Evolutionary conservation across 92 coral and sea anemone genomes (phyloP).

Genomic region (Phymanthus crucifer): DNA sequence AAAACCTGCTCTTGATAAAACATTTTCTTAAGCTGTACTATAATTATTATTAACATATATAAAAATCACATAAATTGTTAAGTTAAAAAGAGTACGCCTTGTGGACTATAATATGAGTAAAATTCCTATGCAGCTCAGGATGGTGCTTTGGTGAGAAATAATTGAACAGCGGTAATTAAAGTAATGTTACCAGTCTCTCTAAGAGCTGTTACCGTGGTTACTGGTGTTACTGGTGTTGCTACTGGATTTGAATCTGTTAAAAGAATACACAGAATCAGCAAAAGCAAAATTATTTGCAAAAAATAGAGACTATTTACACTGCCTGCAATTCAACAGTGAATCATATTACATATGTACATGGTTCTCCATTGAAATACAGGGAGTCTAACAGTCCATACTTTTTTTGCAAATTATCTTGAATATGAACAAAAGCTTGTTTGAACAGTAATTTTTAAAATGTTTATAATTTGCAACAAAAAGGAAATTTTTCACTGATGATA

Average conservation of each 20-base stretch:
- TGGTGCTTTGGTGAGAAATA: neutral
- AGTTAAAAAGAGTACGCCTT: conserved; percentile 7
- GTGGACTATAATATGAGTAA: conserved; percentile 3
- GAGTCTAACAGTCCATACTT: too few relatives aligned
- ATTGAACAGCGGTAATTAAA: neutral
- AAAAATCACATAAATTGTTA: neutral
- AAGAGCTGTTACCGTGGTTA: neutral
- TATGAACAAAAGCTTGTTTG: too few relatives aligned
- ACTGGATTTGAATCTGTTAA: neutral
- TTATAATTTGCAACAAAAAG: too few relatives aligned
- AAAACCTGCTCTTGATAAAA: neutral
- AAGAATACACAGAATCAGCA: neutral
- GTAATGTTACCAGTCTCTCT: neutral
- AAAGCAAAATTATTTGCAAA: neutral
- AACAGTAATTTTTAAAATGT: too few relatives aligned
- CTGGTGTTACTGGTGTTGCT: neutral
- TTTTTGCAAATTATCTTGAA: too few relatives aligned
- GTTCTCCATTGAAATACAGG: too few relatives aligned
- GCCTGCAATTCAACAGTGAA: too few relatives aligned
- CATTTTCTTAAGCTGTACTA: neutral
- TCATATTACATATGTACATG: too few relatives aligned
- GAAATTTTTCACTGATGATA: too few relatives aligned
- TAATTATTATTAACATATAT: neutral
- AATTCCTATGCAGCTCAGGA: neutral
- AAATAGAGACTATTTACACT: too few relatives aligned